Conservation (phyloP, 2,113 vertebrate species). For the Thunnus thynnus region DNA sequence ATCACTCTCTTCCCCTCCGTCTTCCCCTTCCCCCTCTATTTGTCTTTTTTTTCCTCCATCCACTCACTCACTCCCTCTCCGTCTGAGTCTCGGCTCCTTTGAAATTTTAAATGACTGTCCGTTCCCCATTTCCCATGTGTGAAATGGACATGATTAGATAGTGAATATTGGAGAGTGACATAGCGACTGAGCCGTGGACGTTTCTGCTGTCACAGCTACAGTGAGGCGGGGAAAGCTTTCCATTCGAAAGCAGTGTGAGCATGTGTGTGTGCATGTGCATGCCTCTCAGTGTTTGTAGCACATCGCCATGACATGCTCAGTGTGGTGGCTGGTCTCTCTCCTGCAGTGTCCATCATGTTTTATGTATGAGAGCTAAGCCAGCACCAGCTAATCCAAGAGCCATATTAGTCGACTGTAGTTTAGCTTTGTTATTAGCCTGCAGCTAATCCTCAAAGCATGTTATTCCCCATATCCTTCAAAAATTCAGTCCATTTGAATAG, state of each 20-base stretch:
- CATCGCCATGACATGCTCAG: constrained; percentile 43
- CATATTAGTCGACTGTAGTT: constrained; percentile 50
- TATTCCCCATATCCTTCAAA: constrained; percentile 19
- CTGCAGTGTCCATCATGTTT: constrained; percentile 70
- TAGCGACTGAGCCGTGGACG: constrained; percentile 14
- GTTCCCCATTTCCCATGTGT: constrained; percentile 2
- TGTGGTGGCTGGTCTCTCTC: constrained; percentile 45
- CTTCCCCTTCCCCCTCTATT: constrained; percentile 21
- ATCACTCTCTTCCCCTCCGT: constrained; percentile 4
- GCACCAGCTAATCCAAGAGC: constrained; percentile 60
- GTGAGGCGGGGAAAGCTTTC: constrained; percentile 16
- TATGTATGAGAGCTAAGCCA: constrained; percentile 75
- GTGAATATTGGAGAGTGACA: constrained; percentile 18
- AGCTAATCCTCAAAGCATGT: constrained; percentile 54
- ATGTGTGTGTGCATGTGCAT: constrained; percentile 27
- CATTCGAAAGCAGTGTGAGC: constrained; percentile 14
- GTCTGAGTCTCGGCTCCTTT: constrained; percentile 11
- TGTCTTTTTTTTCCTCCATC: constrained; percentile 1
- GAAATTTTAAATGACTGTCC: not conserved
- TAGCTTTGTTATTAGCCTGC: constrained; percentile 45
- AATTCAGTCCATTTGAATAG: not conserved
- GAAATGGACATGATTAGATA: constrained; percentile 17
- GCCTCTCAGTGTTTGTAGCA: constrained; percentile 36
- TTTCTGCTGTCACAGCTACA: constrained; percentile 33
- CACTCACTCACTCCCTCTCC: constrained; percentile 8